Percentiles rank a stretch among this genome's conserved stretches.
Conservation (phyloP, 2,113 vertebrate species). For the Pholis gunnellus region DNA sequence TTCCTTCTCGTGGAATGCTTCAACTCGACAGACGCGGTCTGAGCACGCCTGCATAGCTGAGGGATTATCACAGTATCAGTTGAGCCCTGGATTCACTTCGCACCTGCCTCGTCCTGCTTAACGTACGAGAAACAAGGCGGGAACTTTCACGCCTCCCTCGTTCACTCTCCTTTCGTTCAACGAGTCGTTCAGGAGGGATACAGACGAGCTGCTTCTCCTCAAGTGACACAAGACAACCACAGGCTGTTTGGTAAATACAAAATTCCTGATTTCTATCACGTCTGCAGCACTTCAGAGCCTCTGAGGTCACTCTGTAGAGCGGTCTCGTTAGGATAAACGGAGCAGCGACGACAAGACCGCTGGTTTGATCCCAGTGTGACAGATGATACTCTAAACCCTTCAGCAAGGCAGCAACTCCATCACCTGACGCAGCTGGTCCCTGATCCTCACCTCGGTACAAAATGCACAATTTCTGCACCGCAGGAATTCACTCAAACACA, state of each 20-base stretch:
- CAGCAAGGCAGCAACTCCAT: background rate
- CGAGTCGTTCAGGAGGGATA: background rate
- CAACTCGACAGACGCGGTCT: slow-evolving; percentile 60
- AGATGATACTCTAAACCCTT: background rate
- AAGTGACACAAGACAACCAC: background rate
- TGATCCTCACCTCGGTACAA: background rate
- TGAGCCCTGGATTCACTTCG: slow-evolving; percentile 18
- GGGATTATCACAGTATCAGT: slow-evolving; percentile 70
- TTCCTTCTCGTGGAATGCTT: slow-evolving; percentile 24
- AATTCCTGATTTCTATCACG: background rate
- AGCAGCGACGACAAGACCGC: background rate
- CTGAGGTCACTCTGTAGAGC: background rate
- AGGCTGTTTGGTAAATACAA: background rate
- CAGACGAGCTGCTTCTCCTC: background rate
- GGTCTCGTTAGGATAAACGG: background rate
- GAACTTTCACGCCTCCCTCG: slow-evolving; percentile 24
- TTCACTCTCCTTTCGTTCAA: slow-evolving; percentile 25
- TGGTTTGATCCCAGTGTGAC: background rate
- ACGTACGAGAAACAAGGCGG: slow-evolving; percentile 27
- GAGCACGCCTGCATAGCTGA: slow-evolving; percentile 74
- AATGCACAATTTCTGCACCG: background rate
- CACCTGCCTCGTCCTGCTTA: slow-evolving; percentile 72
- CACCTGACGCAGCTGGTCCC: background rate
- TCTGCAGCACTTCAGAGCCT: background rate
- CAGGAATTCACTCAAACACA: background rate